A percentile compares a stretch with the other conserved stretches of the same genome.
Evolutionary conservation across 2,113 vertebrate species (phyloP).

Genomic region (Rhinoderma darwinii): DNA sequence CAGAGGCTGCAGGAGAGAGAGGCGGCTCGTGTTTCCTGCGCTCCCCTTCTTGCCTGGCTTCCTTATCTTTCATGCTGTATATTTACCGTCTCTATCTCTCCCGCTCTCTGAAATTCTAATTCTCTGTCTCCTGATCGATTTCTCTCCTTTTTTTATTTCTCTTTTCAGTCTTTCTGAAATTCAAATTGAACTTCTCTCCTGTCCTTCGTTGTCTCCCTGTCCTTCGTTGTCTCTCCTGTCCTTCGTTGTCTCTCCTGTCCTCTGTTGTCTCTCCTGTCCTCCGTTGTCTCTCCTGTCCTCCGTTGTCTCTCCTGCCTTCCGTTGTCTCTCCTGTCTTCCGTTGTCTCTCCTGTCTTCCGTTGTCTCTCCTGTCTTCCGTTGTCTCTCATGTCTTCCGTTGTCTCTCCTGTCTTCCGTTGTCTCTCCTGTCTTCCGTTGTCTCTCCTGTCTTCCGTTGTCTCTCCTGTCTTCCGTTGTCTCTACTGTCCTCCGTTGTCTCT

Average conservation of each 20-base stretch:
- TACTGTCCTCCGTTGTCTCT: background rate
- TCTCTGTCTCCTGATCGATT: background rate
- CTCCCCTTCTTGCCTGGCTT: slow-evolving; percentile 11
- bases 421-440: background rate
- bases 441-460: background rate
- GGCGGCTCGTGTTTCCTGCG: slow-evolving; percentile 30
- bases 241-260: background rate
- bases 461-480: background rate
- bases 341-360: background rate
- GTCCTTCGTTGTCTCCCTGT: background rate
- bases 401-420: background rate
- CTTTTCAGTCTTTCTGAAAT: background rate
- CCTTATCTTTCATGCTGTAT: slow-evolving; percentile 9
- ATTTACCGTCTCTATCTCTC: background rate
- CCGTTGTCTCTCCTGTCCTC: background rate
- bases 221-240: background rate
- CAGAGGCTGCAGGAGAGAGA: slow-evolving; percentile 19
- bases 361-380: background rate
- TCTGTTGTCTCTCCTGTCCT: background rate
- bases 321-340: background rate
- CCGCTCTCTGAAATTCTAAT: slow-evolving; percentile 11
- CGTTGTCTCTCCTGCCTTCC: background rate
- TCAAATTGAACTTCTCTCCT: background rate
- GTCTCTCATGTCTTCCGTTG: background rate
- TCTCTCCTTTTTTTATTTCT: background rate